A percentile compares a stretch with the other conserved stretches of the same genome.
These are phyloP conservation scores for Oikopleura vanhoeffeni DNA, from an alignment of 23 tunicate species.

Conservation along the genomic window DNA sequence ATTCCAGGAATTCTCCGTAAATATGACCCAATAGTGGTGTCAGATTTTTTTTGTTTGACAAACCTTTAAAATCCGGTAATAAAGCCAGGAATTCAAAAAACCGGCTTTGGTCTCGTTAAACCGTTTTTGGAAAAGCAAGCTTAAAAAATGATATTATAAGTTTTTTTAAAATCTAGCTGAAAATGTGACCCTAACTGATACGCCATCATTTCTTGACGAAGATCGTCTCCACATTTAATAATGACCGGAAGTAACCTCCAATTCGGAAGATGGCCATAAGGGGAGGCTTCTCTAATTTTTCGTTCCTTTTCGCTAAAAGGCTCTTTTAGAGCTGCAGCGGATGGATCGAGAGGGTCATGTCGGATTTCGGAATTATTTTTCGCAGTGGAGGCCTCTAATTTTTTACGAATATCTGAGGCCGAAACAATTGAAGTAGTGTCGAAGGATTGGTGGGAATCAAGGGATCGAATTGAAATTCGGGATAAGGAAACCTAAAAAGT, in stretches of 20 bases:
- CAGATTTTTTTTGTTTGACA: too few relatives aligned
- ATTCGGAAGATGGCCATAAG: conserved; percentile 79
- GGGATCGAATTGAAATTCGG: conserved; percentile 65
- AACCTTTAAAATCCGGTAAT: too few relatives aligned
- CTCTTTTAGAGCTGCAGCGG: conserved; percentile 90
- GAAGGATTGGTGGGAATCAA: conserved; percentile 22
- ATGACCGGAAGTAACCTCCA: conserved; percentile 80
- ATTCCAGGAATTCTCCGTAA: too few relatives aligned
- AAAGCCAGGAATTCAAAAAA: too few relatives aligned
- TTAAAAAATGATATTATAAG: neutral
- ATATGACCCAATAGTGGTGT: too few relatives aligned
- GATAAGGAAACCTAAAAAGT: conserved; percentile 41
- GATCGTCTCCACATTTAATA: conserved; percentile 91
- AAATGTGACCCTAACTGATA: too few relatives aligned
- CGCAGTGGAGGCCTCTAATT: neutral
- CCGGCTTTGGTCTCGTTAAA: too few relatives aligned
- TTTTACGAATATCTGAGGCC: neutral
- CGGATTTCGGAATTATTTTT: neutral
- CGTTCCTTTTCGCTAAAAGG: conserved; percentile 61
- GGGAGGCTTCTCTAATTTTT: conserved; percentile 71
- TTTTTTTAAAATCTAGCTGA: neutral
- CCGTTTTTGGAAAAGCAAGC: neutral
- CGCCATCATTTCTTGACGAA: conserved; percentile 76
- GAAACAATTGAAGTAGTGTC: neutral
- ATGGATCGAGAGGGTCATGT: conserved; percentile 83